Percentiles rank a stretch among this genome's conserved stretches.
Conservation (phyloP, 1,140 invertebrate species). For the Globodera ellingtonae region DNA sequence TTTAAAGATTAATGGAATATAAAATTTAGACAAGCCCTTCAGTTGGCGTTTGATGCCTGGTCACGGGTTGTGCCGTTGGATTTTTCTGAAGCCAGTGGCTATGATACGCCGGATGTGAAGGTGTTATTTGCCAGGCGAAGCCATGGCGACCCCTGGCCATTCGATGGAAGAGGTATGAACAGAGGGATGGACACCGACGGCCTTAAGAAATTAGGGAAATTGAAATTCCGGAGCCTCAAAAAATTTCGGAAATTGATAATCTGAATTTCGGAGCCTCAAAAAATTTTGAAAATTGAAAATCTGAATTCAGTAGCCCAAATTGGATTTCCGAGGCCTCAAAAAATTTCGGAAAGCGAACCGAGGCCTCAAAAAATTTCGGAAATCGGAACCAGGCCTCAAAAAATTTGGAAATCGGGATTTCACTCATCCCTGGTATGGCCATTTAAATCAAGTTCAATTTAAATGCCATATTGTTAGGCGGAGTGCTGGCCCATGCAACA, state of each 20-base stretch:
- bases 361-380: no score
- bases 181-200: neutral
- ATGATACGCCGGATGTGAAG: slow-evolving; percentile 59
- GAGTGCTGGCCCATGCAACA: slow-evolving; percentile 62
- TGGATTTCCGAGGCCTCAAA: no score
- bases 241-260: neutral
- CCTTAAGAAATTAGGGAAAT: no score
- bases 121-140: slow-evolving; percentile 56
- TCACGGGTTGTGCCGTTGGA: slow-evolving; percentile 49
- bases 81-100: slow-evolving; percentile 41
- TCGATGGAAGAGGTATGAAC: slow-evolving; percentile 57
- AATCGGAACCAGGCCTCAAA: no score
- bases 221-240: neutral
- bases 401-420: no score
- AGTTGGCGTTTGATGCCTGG: slow-evolving; percentile 60
- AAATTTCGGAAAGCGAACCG: no score
- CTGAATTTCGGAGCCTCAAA: neutral
- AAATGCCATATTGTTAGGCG: slow-evolving; percentile 36
- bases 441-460: no score
- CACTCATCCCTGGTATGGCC: no score
- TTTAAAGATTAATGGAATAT: neutral
- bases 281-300: no score
- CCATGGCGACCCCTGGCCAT: slow-evolving; percentile 62
- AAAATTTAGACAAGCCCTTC: slow-evolving; percentile 49
- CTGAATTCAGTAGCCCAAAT: no score